Conservation (phyloP, 2,113 vertebrate genomes). For the Sorex araneus region DNA sequence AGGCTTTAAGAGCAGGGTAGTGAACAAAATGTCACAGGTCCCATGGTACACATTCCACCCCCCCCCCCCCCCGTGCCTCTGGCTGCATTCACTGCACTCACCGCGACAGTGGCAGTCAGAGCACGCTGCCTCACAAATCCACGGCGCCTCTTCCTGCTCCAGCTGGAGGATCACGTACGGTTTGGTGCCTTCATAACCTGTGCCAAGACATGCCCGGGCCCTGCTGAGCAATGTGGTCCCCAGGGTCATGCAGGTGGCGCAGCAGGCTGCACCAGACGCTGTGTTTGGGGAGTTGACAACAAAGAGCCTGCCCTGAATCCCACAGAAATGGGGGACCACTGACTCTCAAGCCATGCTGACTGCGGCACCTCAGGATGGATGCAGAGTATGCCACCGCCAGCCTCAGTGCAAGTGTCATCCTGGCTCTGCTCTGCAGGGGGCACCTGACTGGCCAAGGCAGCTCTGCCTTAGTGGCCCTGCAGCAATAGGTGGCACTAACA, state of each 20-base stretch:
- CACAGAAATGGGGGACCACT: background rate
- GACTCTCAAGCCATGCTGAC: background rate
- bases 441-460: background rate
- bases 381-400: too few species aligned
- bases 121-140: constrained; percentile 59
- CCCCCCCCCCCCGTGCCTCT: background rate
- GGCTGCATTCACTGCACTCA: constrained; percentile 57
- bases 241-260: background rate
- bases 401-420: background rate
- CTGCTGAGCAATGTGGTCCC: constrained; percentile 43
- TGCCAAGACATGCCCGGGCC: constrained; percentile 53
- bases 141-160: constrained; percentile 72
- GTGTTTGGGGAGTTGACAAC: background rate
- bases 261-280: background rate
- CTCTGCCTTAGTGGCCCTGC: background rate
- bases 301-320: background rate
- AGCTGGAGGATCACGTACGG: constrained; percentile 76
- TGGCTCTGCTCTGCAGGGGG: background rate
- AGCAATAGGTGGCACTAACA: background rate
- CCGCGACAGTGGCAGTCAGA: constrained; percentile 57
- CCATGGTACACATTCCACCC: too few species aligned
- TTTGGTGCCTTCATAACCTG: constrained; percentile 75
- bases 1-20: background rate
- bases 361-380: too few species aligned
- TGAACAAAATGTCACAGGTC: background rate